Percentiles rank a stretch among this genome's conserved stretches.
These are phyloP conservation scores for Australoheros scitulus DNA, from an alignment of 2,113 vertebrate genomes.

Conservation along the genomic window DNA sequence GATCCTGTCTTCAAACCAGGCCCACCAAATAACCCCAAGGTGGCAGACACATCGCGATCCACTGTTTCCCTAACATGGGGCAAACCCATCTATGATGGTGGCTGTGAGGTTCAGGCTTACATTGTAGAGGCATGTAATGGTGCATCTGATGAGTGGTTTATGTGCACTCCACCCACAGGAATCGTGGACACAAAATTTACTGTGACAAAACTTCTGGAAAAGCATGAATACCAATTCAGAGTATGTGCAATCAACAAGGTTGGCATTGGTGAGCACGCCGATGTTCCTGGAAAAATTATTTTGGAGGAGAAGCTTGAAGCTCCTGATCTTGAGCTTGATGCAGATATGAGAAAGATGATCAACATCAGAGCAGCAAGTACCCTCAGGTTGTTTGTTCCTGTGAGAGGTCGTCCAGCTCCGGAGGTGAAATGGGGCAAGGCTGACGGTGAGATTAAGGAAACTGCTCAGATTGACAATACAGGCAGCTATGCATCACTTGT, in stretches of 20 bases:
- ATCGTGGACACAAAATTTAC: conserved; percentile 88
- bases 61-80: conserved; percentile 94
- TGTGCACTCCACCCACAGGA: conserved; percentile 93
- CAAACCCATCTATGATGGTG: conserved; percentile 98
- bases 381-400: conserved; percentile 93
- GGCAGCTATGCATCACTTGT: conserved; percentile 93
- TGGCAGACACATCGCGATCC: conserved; percentile 88
- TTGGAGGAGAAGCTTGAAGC: conserved; percentile 94
- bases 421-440: conserved; percentile 95
- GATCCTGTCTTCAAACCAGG: conserved; percentile 97
- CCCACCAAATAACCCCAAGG: conserved; percentile 95
- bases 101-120: conserved; percentile 96
- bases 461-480: conserved; percentile 91
- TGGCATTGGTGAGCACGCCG: conserved; percentile 94
- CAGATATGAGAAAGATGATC: conserved; percentile 95
- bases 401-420: conserved; percentile 93
- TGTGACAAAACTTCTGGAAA: conserved; percentile 91
- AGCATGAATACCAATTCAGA: conserved; percentile 96
- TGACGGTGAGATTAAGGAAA: conserved; percentile 93
- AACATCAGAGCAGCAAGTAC: conserved; percentile 93
- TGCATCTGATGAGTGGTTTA: conserved; percentile 90
- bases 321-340: conserved; percentile 95
- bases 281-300: conserved; percentile 87
- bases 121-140: conserved; percentile 91
- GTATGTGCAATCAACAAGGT: conserved; percentile 96